Base-by-base conservation (phyloP, 2,888 invertebrate genomes). In the Drosophila paranaensis region DNA sequence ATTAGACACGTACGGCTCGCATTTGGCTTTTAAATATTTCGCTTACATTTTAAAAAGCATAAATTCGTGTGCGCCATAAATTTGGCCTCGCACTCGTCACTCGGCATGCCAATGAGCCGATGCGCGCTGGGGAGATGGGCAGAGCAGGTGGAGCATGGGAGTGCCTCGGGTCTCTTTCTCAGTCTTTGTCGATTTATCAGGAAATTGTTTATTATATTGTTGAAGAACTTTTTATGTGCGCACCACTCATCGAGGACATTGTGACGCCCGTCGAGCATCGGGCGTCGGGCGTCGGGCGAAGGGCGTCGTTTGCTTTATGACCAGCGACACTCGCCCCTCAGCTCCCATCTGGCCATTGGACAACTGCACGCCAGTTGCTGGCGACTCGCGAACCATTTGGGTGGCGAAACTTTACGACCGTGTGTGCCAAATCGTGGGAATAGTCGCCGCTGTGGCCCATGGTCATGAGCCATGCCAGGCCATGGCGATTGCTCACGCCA, bases 151-250 rank as follows among this genome's bases (percentile, higher is more conserved):
- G 30, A 27, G 14, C 9, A 14, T 10, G 42, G 42, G 64, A 8
- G 27, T 30, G 53, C 43, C 54, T 60, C 43, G 61, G 33, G 37
- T 37, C 53, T 53, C 64, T 56, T 45, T 60, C 67, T 69, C 66
- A 58, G 57, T 62, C 67, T 72, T 77, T 65, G 66, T 63, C 82
- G 61, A 85, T 85, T 85, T 88, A 85, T 85, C 88, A 82, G 88
- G 82, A 85, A 85, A 85, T 85, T 85, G 84, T 85, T 85, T 85
- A 88, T 85, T 85, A 79, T 85, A 82, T 88, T 88, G 81, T 79
- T 43, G 79, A 80, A 72, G 66, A 80, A 82, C 65, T 75, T 81
- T 88, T 85, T 82, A 82, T 82, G 86, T 71, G 71, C 61, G 54
- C 78, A 67, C 72, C 71, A 63, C 78, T 79, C 73, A 71, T 25